Percentiles rank a stretch among this genome's conserved stretches.
Conservation (phyloP, 2,797 vertebrate genomes). For the Darevskia mixta region DNA sequence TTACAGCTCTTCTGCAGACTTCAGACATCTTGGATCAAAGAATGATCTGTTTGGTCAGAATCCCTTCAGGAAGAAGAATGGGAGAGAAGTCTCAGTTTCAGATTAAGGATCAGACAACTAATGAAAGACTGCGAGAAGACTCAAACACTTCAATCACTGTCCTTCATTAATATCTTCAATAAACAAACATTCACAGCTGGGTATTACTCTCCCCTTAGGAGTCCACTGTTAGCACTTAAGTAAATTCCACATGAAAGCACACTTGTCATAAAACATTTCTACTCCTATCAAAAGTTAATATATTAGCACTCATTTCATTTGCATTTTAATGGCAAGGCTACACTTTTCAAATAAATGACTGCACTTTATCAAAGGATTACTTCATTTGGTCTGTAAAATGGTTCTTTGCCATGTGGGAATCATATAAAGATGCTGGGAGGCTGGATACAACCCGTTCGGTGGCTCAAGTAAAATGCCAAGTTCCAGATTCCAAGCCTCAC, state of each 20-base stretch:
- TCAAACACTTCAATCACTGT: conserved; percentile 38
- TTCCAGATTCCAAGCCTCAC: conserved; percentile 37
- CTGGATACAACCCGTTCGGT: conserved; percentile 25
- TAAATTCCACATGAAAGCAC: conserved; percentile 75
- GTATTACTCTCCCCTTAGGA: conserved; percentile 44
- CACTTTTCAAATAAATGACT: conserved; percentile 74
- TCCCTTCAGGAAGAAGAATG: conserved; percentile 42
- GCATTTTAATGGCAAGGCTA: conserved; percentile 78
- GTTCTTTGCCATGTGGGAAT: conserved; percentile 49
- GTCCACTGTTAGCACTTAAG: conserved; percentile 66
- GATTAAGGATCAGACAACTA: conserved; percentile 48
- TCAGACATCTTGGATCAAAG: conserved; percentile 62
- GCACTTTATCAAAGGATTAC: conserved; percentile 76
- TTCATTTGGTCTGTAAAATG: conserved; percentile 62
- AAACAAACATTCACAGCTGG: conserved; percentile 65
- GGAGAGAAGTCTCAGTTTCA: conserved; percentile 36
- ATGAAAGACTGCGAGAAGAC: conserved; percentile 62
- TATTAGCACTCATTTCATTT: conserved; percentile 77
- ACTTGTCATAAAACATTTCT: conserved; percentile 72
- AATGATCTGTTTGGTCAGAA: conserved; percentile 56
- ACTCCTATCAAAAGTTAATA: conserved; percentile 69
- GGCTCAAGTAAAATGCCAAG: conserved; percentile 19
- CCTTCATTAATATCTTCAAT: conserved; percentile 72
- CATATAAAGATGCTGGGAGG: fast-evolving
- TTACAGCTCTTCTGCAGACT: not conserved